These are phyloP conservation scores for Nasonia vitripennis DNA, from an alignment of 1,140 invertebrate species.

Conservation along the genomic window DNA sequence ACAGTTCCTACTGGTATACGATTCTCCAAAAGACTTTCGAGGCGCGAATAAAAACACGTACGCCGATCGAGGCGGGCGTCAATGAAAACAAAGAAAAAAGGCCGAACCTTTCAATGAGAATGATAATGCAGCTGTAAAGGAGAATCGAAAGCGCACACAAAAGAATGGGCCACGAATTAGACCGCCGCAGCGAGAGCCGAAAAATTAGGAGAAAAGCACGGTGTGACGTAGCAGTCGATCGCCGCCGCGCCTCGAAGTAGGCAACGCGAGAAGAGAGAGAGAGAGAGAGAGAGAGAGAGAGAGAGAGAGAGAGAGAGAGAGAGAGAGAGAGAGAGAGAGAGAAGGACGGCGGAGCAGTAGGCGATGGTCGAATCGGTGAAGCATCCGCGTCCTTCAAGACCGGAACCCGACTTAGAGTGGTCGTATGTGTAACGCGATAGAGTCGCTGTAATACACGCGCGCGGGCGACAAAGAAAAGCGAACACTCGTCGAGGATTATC, in stretches of 20 bases:
- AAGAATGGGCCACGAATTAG: constrained; percentile 35
- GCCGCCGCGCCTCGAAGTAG: background rate
- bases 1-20: too few relatives aligned
- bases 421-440: too few relatives aligned
- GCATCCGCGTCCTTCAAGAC: constrained; percentile 53
- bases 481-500: background rate
- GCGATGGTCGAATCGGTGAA: background rate
- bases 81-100: background rate
- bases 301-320: constrained; percentile 51
- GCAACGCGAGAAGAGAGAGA: constrained; percentile 28
- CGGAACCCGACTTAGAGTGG: constrained; percentile 39
- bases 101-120: background rate
- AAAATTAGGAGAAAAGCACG: constrained; percentile 40
- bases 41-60: too few relatives aligned
- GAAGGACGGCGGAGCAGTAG: background rate
- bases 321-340: constrained; percentile 48
- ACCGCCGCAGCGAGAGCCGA: background rate
- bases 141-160: constrained; percentile 24
- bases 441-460: background rate
- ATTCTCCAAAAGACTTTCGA: background rate
- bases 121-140: background rate
- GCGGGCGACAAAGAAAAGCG: background rate
- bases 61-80: too few relatives aligned
- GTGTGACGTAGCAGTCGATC: background rate
- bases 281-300: constrained; percentile 52